phyloP scores from a whole-genome alignment of 2,888 invertebrate species.

The Cremastobaeus sp. region DNA sequence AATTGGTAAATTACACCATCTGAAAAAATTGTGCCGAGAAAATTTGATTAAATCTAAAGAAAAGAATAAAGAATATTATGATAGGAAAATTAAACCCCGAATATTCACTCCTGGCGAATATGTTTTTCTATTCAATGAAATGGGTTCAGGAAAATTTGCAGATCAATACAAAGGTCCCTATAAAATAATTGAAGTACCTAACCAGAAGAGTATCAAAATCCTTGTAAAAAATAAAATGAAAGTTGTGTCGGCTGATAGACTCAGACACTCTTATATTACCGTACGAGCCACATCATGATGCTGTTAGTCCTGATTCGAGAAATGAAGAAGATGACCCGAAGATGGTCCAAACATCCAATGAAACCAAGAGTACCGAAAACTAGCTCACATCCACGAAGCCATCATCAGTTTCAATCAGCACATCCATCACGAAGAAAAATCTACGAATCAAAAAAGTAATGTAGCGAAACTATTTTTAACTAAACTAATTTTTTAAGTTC shows the following conservation, averaged over 20 bases:
- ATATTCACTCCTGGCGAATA: conserved; percentile 2
- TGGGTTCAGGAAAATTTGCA: conserved; percentile 9
- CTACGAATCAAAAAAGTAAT: no score
- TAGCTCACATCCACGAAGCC: no score
- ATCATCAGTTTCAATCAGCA: no score
- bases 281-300: no score
- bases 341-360: no score
- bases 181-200: conserved; percentile 23
- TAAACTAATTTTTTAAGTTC: no score
- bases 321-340: no score
- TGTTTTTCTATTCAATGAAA: conserved; percentile 15
- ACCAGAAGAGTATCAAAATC: not conserved
- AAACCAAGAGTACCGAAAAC: no score
- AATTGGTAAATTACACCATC: not conserved
- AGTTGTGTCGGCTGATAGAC: not conserved
- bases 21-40: not conserved
- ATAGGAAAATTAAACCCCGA: conserved; percentile 4
- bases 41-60: conserved; percentile 6
- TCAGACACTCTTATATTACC: conserved; percentile 2
- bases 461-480: no score
- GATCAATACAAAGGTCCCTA: conserved; percentile 27
- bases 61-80: not conserved
- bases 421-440: no score
- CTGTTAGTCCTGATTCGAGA: no score
- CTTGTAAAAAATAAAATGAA: not conserved